These are phyloP conservation scores for Gephyroberyx darwinii DNA, from an alignment of 2,797 vertebrate species.

Conservation along the genomic window DNA sequence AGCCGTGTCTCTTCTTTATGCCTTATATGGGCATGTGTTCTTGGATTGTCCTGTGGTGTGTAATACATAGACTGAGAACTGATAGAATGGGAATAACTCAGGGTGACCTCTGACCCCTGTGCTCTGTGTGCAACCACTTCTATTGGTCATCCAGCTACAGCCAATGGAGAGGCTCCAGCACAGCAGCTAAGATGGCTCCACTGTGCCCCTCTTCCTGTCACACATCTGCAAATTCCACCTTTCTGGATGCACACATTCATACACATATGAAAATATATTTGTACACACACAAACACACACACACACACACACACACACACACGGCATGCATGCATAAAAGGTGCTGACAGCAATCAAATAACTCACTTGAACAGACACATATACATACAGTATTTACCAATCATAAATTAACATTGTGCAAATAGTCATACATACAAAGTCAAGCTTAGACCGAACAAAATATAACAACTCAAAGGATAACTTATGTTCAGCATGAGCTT, in stretches of 20 bases:
- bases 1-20: conserved; percentile 15
- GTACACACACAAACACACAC: conserved; percentile 8
- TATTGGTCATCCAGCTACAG: conserved; percentile 16
- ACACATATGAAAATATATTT: conserved; percentile 35
- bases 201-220: conserved; percentile 3
- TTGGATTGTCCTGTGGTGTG: conserved; percentile 36
- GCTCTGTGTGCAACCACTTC: conserved; percentile 31
- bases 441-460: conserved; percentile 51
- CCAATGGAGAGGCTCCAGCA: neutral
- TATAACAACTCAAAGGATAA: conserved; percentile 47
- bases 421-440: conserved; percentile 72
- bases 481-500: conserved; percentile 13
- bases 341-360: conserved; percentile 64
- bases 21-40: conserved; percentile 26
- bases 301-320: conserved; percentile 11
- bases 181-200: neutral
- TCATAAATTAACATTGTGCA: conserved; percentile 85
- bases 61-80: conserved; percentile 3
- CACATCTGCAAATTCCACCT: conserved; percentile 27
- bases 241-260: conserved; percentile 39
- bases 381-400: conserved; percentile 67
- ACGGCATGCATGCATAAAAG: conserved; percentile 34
- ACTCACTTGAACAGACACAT: conserved; percentile 63
- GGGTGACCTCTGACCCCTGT: conserved; percentile 43
- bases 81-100: conserved; percentile 13